Evolutionary conservation across 2,797 vertebrate species (phyloP), one percentile per base, ranked within the genome.

Genomic region (Harpagifer antarcticus): DNA sequence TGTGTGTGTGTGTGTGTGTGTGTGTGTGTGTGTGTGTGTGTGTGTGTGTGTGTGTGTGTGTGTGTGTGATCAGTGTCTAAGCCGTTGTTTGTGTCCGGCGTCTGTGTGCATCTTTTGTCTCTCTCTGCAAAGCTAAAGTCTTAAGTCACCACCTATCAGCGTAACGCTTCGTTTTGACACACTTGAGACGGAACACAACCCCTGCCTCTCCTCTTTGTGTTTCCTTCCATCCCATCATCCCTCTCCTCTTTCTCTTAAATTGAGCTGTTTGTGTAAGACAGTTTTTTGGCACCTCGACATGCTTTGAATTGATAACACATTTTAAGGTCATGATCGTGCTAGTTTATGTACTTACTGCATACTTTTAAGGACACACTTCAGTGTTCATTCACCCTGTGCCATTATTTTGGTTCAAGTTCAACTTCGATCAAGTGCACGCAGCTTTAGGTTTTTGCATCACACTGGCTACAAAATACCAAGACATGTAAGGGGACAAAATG

Each of bases 51-150:
- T 87, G 88, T 31, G 5, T 73, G 75, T 76, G 81, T 88, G 74
- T 77, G 81, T 87, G 88, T 31, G 5, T 73, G 87, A 88, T 89
- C 81, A 76, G 72, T n/a, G 74, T 89, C 84, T 87, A 73, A 86
- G 83, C 68, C 59, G 76, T 72, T 87, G 84, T 90, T 82, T 89
- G 84, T 48, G 43, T 86, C 79, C 27, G 49, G 72, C 42, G 66
- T 76, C 69, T 86, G 43, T 31, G 37, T 58, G 79, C 66, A 54
- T 89, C 67, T 74, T 90, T 87, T 87, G 81, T 87, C 86, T 74
- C 70, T 74, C 70, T 50, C 59, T 43, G 58, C 50, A 69, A 72
- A 82, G 64, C 61, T 71, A 11, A 78, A 86, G 55, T 75, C 74
- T 86, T 82, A 54, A 70, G 79, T 81, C 42, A 40, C 84, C 78